Percentiles rank a stretch among this genome's conserved stretches.
phyloP scores from a whole-genome alignment of 2,888 invertebrate genomes.

The Lottia gigantea region DNA sequence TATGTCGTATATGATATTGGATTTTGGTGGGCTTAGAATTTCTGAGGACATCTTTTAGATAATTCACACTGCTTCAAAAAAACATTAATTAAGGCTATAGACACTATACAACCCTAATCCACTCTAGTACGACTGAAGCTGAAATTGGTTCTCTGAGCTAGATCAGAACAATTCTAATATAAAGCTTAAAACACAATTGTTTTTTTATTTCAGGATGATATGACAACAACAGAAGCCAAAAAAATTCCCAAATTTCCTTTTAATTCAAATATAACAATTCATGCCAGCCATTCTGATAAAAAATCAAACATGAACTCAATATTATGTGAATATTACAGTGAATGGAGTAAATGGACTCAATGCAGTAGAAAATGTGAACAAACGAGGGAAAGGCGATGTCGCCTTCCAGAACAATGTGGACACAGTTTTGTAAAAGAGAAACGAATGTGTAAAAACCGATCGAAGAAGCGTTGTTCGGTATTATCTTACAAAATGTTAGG shows the following conservation, averaged over 20 bases:
- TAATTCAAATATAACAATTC: not conserved
- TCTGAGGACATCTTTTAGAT: too few relatives aligned
- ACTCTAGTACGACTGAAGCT: too few relatives aligned
- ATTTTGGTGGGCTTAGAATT: too few relatives aligned
- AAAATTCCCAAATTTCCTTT: not conserved
- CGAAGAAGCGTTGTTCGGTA: constrained; percentile 38
- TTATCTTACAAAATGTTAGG: constrained; percentile 39
- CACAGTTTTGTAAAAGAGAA: constrained; percentile 59
- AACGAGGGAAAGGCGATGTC: constrained; percentile 57
- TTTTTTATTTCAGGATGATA: not conserved
- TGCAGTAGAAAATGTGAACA: constrained; percentile 65
- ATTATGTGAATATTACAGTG: constrained; percentile 47
- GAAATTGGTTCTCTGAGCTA: too few relatives aligned
- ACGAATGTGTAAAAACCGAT: constrained; percentile 45
- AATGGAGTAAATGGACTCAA: constrained; percentile 61
- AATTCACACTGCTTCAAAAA: too few relatives aligned
- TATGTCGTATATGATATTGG: too few relatives aligned
- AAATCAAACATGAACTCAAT: constrained; percentile 23
- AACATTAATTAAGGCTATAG: too few relatives aligned
- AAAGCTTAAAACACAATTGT: too few relatives aligned
- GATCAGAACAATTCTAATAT: too few relatives aligned
- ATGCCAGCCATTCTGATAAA: not conserved
- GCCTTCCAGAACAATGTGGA: constrained; percentile 51
- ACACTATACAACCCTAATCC: too few relatives aligned
- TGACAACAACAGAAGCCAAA: not conserved